Evolutionary conservation across 2,888 invertebrate species (phyloP), one percentile per base, ranked within the genome.

Genomic region (Nemotelus pantherinus): DNA sequence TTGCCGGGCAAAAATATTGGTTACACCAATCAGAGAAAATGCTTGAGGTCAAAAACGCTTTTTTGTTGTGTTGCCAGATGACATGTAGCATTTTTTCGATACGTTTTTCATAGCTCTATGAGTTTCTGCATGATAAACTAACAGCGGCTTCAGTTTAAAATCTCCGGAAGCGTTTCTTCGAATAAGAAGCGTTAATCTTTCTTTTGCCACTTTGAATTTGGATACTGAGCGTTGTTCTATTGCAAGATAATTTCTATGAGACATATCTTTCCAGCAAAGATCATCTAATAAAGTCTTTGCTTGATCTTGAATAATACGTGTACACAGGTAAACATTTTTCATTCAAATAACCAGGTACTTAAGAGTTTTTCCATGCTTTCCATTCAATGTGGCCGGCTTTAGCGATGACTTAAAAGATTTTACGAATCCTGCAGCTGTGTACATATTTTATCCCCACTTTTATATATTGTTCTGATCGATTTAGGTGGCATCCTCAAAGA

Each of bases 61-160:
- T 5, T 10, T 57, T 10, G 5, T 57, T 57, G 57, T 57, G 7
- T 57, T 57, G 10, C 10, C 3, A 10, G 57, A 57, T 57, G 10
- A 57, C 57, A 9, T 3, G 10, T 9, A 57, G 57, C 57, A 57
- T 57, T 57, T 57, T 10, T 50, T 50, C 50, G 50, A 50, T 50
- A 50, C 50, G 50, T 50, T 50, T 50, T 50, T 50, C 50, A 50
- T 50, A 50, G 50, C 50, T 50, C 50, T 50, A 50, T 5, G 53
- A 50, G 53, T 50, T 57, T 57, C 57, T 10, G 57, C 10, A 57
- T 57, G 57, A 57, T 57, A 57, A 57, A 57, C 10, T 57, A 57
- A 57, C 57, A 57, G 57, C 25, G 57, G 57, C 10, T 57, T 57
- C 57, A 57, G 57, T 57, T 57, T 57, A 1, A 57, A 57, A 57